Percentiles rank a stretch among this genome's conserved stretches.
Conservation (phyloP, 2,113 vertebrate genomes). For the Plectropomus leopardus region DNA sequence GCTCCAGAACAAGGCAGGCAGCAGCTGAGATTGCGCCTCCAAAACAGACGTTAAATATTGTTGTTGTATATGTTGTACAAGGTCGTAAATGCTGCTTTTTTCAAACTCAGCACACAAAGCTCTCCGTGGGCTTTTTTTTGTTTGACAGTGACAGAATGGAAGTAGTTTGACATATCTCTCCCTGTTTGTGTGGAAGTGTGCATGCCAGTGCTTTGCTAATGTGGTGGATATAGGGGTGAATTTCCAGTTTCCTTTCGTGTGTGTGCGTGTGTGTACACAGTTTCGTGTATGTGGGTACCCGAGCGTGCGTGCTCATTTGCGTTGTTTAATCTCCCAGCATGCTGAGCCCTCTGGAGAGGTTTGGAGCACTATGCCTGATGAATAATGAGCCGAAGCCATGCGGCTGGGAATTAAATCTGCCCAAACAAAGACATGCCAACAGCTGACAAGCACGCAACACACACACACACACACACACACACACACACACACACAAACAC, state of each 20-base stretch:
- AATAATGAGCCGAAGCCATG: constrained; percentile 80
- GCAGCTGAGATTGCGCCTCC: background rate
- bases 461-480: constrained; percentile 43
- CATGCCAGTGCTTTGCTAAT: constrained; percentile 32
- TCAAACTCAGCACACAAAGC: constrained; percentile 29
- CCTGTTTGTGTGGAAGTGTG: constrained; percentile 31
- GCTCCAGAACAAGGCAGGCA: background rate
- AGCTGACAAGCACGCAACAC: constrained; percentile 68
- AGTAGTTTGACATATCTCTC: constrained; percentile 60
- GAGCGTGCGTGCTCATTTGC: constrained; percentile 56
- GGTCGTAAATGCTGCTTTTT: constrained; percentile 20
- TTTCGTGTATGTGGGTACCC: background rate
- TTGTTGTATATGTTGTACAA: constrained; percentile 37
- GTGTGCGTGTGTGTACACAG: background rate
- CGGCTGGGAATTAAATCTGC: constrained; percentile 78
- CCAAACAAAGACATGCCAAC: constrained; percentile 77
- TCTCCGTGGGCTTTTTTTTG: constrained; percentile 44
- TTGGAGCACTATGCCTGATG: constrained; percentile 75
- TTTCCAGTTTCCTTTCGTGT: background rate
- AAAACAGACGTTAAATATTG: constrained; percentile 38
- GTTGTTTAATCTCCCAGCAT: constrained; percentile 79
- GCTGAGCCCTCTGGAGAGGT: constrained; percentile 71
- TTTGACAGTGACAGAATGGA: constrained; percentile 67
- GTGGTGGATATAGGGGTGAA: constrained; percentile 23
- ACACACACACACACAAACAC: constrained; percentile 10